Evolutionary conservation across 2,113 vertebrate genomes (phyloP).

Genomic region (Amblyornis subalaris): DNA sequence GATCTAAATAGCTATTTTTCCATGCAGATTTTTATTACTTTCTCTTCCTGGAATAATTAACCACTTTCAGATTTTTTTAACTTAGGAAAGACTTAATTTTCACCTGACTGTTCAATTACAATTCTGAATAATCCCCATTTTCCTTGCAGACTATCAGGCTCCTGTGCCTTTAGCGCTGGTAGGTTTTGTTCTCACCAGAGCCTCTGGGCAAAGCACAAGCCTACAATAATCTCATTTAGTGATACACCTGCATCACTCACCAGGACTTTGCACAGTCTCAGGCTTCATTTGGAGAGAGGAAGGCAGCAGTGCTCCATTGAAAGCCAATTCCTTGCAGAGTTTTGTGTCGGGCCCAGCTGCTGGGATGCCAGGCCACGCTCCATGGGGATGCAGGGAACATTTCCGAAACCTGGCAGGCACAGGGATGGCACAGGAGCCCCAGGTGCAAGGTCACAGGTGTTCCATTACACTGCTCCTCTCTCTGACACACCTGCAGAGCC

Average conservation of each 20-base stretch:
- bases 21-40: slow-evolving; percentile 17
- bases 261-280: neutral
- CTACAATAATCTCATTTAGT: neutral
- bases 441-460: neutral
- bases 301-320: neutral
- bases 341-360: neutral
- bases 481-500: neutral
- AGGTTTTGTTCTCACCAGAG: neutral
- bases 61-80: neutral
- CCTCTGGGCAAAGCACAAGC: neutral
- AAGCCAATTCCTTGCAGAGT: neutral
- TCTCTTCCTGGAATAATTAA: neutral
- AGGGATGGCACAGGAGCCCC: neutral
- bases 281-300: neutral
- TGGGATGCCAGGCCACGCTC: neutral
- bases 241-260: neutral
- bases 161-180: neutral
- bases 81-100: neutral
- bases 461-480: neutral
- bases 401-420: neutral
- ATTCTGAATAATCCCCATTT: neutral
- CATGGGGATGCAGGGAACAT: neutral
- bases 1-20: slow-evolving; percentile 19
- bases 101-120: neutral
- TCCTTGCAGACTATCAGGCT: neutral